Evolutionary conservation across 1,140 invertebrate species (phyloP), one percentile per base, ranked within the genome.

Genomic region (Rhyzopertha dominica): DNA sequence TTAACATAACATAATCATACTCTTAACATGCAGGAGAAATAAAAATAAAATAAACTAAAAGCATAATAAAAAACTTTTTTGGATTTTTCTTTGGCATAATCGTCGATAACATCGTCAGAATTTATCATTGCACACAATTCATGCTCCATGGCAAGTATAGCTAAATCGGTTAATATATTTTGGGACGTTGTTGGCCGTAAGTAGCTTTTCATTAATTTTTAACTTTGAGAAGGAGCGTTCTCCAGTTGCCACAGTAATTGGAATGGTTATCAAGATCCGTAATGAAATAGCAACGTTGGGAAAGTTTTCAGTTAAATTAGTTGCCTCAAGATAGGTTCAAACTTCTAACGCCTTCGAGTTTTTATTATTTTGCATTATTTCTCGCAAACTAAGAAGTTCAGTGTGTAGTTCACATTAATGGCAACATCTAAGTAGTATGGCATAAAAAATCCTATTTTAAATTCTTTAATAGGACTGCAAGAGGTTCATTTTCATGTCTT

Each of bases 191-290:
- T 50, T 8, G 40, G 36, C 2, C 49, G 20, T 28, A 59, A 35
- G 26, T 59, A 59, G 20, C 30, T 55, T 53, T 56, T 59, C 25
- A 51, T 55, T 9, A 52, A 25, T n/a, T 43, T 59, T 59, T 23
- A 59, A 37, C 23, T 59, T 56, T 31, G 43, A 48, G 30, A 59
- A 58, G 19, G 13, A 44, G 24, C 52, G 26, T 46, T 59, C 49
- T 23, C 4, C 51, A 28, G 40, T 37, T 22, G 52, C 48, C n/a
- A 51, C 36, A 9, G 48, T 39, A 38, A 59, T 20, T 37, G 46
- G 41, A 14, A 59, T 23, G 30, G 53, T 56, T 17, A 58, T 12
- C 5, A 56, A 42, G 26, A 59, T 51, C 40, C 43, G 37, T 30
- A 59, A 19, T 19, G 13, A 19, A 36, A 46, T 48, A 30, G 5